Conservation (phyloP, 2,113 vertebrate genomes). For the Pangasianodon hypophthalmus region DNA sequence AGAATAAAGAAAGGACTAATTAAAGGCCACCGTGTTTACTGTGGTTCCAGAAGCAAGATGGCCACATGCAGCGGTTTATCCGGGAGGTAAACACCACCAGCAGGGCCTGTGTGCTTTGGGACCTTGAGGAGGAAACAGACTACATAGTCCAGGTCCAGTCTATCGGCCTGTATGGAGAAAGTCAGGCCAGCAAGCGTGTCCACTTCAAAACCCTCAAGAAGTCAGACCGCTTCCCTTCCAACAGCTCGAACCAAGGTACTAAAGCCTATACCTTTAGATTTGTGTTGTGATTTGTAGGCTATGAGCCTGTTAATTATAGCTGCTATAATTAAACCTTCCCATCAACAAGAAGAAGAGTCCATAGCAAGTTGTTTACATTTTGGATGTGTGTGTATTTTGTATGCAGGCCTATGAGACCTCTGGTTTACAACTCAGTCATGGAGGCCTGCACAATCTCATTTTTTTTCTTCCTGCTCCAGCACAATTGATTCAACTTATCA, state of each 20-base stretch:
- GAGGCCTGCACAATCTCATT: neutral
- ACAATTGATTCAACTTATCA: neutral
- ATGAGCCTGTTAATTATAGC: neutral
- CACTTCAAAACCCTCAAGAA: conserved; percentile 95
- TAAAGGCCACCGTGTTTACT: neutral
- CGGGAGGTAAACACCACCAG: conserved; percentile 97
- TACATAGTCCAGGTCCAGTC: conserved; percentile 96
- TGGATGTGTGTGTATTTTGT: neutral
- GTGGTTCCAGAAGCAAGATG: conserved; percentile 85
- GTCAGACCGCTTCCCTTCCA: conserved; percentile 87
- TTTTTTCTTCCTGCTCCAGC: neutral
- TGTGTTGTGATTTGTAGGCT: neutral
- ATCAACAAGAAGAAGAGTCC: neutral
- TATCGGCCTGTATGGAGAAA: conserved; percentile 91
- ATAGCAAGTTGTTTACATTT: neutral
- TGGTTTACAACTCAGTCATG: neutral
- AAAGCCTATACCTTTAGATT: neutral
- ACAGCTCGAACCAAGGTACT: conserved; percentile 94
- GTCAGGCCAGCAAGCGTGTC: conserved; percentile 88
- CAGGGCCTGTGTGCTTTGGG: conserved; percentile 93
- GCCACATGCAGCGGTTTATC: conserved; percentile 93
- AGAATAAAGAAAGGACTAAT: neutral
- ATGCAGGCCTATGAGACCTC: too few species aligned
- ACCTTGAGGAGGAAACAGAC: conserved; percentile 91
- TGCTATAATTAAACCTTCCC: neutral